Base-by-base conservation (phyloP, 2,113 vertebrate genomes). In the Crocuta crocuta region DNA sequence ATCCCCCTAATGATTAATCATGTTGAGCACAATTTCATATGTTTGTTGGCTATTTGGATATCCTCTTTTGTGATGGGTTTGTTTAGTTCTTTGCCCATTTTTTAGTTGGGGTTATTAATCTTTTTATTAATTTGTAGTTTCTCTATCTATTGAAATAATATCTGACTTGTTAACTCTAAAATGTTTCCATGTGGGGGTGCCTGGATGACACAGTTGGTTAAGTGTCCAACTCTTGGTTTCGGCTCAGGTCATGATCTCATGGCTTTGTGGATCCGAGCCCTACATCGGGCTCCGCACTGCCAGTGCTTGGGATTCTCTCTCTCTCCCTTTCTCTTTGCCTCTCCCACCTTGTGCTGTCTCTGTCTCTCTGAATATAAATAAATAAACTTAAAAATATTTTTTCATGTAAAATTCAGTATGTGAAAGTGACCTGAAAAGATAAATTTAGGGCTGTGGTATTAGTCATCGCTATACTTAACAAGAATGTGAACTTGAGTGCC, bases 111-210 rank as follows among this genome's bases (percentile, higher is more conserved):
- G 17, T 61, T 48, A 10, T 82, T 33, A 66, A 6, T 88, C n/a
- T 66, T 79, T 71, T 53, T 7, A 78, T 79, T 90, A 71, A 79
- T 83, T 76, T 93, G 78, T 93, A 45, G 28, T 89, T 97, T 93
- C 13, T n/a, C 84, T 89, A 48, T 58, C n/a, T 89, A 15, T 50
- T 28, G 31, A 81, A 80, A 50, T 80, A 55, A 28, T 66, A 61
- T 65, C 93, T 95, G 73, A 78, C 21, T 93, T 90, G 79, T 43
- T 53, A 86, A 91, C 35, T 93, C 16, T 76, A 81, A 86, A 58
- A 43, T 86, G 33, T 55, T 97, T 61, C 58, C 58, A 24, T 61
- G 21, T 61, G 58, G 58, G 58, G 58, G 21, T 8, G 8, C 58
- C 58, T 61, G 58, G 58, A 23, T 61, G 58, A 21, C 58, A 23